Base-by-base conservation (phyloP, 2,113 vertebrate genomes). In the Cichladusa arquata region DNA sequence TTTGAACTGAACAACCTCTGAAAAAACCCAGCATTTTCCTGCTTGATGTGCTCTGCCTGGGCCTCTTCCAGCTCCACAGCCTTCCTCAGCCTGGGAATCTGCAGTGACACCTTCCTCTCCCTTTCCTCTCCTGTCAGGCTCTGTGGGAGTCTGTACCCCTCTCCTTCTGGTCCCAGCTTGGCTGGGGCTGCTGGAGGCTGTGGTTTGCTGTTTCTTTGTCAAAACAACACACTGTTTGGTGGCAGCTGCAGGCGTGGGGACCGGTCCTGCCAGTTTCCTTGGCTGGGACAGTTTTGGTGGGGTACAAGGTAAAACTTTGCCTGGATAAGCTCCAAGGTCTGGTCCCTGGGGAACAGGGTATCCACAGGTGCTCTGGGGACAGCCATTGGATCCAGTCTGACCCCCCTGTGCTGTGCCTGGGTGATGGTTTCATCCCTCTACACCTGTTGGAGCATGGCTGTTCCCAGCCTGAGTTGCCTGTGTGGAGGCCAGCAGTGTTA, bases 131-230 rank as follows among this genome's bases (percentile, higher is more conserved):
- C 38, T 12, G 3, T 26, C 42, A 57, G 50, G 44, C 10, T 45
- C 38, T 29, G 40, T 17, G 44, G 22, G 23, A 54, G 10, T n/a
- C 33, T 13, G 26, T 9, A 28, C 53, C 47, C 23, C 3, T 33
- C n/a, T 9, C 19, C 17, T 56, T 51, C 69, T 19, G 64, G 45
- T 73, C 44, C 29, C 81, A 67, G 38, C 44, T 29, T 61, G 53
- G 84, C 65, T 24, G 44, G 51, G 73, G 50, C 79, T 88, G 78
- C 78, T 90, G 82, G 31, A 72, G 82, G 48, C 56, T 74, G 72
- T 33, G 61, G 33, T 64, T 92, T 71, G 34, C 38, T 42, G 81
- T 80, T 80, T 23, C 42, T 95, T 88, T 88, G 66, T 91, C 69
- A 86, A 51, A 91, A 89, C 72, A 91, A 58, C 0, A 9, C 65